Percentiles rank a stretch among this genome's conserved stretches.
phyloP scores from a whole-genome alignment of 2,888 invertebrate genomes.

The Orchesellides sinensis region DNA sequence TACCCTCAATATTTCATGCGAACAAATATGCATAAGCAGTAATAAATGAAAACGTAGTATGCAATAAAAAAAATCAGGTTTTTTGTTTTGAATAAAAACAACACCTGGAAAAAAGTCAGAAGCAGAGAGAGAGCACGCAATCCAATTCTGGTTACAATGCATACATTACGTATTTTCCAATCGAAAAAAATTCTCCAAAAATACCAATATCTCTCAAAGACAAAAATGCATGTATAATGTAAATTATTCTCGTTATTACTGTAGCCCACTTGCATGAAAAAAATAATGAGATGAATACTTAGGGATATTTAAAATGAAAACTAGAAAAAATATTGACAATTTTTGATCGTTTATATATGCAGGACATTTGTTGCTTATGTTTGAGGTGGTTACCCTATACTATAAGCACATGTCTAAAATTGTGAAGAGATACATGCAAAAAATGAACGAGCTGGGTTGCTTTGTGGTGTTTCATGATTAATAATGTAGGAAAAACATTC shows the following conservation, averaged over 20 bases:
- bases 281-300: not conserved
- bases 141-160: no score
- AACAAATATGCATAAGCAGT: constrained; percentile 49
- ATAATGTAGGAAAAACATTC: constrained; percentile 62
- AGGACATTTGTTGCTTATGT: not conserved
- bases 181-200: not conserved
- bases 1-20: constrained; percentile 1
- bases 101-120: constrained; percentile 59
- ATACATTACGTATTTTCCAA: no score
- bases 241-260: not conserved
- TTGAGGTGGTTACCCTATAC: no score
- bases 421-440: no score
- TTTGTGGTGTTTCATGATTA: constrained; percentile 54
- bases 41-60: constrained; percentile 22
- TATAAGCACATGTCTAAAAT: no score
- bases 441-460: not conserved
- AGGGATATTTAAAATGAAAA: not conserved
- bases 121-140: constrained; percentile 54
- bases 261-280: not conserved
- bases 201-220: no score
- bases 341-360: not conserved
- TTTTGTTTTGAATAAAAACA: constrained; percentile 32
- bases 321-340: not conserved
- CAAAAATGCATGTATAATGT: not conserved
- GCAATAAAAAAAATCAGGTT: no score